A percentile compares a stretch with the other conserved stretches of the same genome.
Evolutionary conservation across 2,113 vertebrate species (phyloP).

Genomic region (Chamaetylas fuelleborni): DNA sequence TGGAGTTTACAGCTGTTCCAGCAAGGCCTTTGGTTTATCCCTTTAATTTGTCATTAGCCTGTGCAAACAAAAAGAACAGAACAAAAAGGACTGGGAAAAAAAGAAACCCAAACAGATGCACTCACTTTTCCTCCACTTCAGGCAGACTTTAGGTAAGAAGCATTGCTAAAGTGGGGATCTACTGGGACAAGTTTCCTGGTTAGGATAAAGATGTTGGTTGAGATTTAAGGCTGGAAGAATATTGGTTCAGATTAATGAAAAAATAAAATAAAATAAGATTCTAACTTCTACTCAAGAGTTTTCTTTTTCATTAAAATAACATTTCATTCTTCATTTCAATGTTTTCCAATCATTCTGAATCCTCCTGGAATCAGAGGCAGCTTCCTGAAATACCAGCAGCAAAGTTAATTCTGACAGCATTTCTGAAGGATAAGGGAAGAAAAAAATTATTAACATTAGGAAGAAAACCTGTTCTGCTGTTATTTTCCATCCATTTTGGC

Average conservation of each 20-base stretch:
- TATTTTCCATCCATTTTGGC: background rate
- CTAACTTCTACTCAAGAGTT: background rate
- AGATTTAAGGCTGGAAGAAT: background rate
- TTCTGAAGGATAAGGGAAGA: background rate
- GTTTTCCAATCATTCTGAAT: background rate
- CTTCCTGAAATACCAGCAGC: background rate
- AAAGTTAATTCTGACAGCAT: background rate
- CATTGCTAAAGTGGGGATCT: background rate
- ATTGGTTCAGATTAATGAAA: background rate
- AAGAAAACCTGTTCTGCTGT: background rate
- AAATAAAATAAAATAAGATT: background rate
- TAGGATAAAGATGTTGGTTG: background rate
- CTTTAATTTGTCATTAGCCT: conserved; percentile 45
- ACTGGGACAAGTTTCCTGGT: background rate
- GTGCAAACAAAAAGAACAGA: background rate
- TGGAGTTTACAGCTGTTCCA: conserved; percentile 53
- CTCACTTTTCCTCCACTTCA: background rate
- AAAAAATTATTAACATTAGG: background rate
- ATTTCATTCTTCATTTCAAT: background rate
- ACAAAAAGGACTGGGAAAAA: background rate
- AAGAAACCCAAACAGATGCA: background rate
- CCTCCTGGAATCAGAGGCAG: background rate
- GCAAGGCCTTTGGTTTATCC: conserved; percentile 32
- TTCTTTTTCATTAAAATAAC: background rate
- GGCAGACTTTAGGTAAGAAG: background rate